Conservation (phyloP, 1,140 invertebrate genomes). For the Gonioctena quinquepunctata region DNA sequence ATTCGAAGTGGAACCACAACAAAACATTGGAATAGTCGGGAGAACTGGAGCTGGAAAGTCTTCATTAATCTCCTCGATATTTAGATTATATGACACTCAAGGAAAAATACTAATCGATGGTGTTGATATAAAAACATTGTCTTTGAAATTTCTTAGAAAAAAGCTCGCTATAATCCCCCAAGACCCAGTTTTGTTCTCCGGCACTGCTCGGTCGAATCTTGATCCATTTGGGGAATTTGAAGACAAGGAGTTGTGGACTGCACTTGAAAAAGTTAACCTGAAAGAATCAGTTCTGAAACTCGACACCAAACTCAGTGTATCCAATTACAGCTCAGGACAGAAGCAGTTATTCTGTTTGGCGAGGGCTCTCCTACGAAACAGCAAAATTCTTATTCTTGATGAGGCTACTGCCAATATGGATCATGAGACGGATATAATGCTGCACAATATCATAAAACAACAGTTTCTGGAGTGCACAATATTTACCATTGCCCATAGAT, state of each 20-base stretch:
- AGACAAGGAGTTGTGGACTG: slow-evolving; percentile 57
- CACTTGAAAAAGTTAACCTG: slow-evolving; percentile 50
- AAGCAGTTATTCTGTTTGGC: slow-evolving; percentile 79
- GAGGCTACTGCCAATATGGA: slow-evolving; percentile 74
- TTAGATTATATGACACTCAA: slow-evolving; percentile 62
- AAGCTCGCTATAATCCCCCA: slow-evolving; percentile 84
- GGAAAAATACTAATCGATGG: slow-evolving; percentile 65
- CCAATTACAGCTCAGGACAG: slow-evolving; percentile 76
- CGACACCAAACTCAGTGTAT: slow-evolving; percentile 18
- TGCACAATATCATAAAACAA: slow-evolving; percentile 68
- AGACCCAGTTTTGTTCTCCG: slow-evolving; percentile 78
- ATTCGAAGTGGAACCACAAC: slow-evolving; percentile 62
- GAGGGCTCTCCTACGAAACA: slow-evolving; percentile 72
- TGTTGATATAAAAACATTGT: slow-evolving; percentile 63
- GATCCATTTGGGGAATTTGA: slow-evolving; percentile 61
- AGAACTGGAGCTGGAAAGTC: slow-evolving; percentile 84
- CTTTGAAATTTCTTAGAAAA: slow-evolving; percentile 72
- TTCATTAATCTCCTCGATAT: slow-evolving; percentile 73
- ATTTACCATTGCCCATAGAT: slow-evolving; percentile 80
- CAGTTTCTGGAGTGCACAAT: slow-evolving; percentile 76
- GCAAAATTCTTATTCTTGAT: slow-evolving; percentile 79
- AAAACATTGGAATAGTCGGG: slow-evolving; percentile 79
- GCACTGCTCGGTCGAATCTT: slow-evolving; percentile 64
- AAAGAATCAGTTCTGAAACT: slow-evolving; percentile 40
- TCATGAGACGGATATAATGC: slow-evolving; percentile 70